These are phyloP conservation scores for Sipha flava DNA, from an alignment of 1,140 invertebrate species.

Conservation along the genomic window DNA sequence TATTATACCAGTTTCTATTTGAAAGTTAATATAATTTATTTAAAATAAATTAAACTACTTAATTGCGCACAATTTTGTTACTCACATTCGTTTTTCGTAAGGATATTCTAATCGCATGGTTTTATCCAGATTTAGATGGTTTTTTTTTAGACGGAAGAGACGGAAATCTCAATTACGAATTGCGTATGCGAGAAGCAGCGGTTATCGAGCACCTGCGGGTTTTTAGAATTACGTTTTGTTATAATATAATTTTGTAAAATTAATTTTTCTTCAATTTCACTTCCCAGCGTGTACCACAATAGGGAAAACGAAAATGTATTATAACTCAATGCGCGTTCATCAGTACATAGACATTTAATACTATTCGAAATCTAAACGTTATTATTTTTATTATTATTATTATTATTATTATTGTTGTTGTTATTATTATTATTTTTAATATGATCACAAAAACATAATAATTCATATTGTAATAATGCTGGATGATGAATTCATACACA, in stretches of 20 bases:
- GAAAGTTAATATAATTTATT: no score
- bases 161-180: background rate
- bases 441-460: no score
- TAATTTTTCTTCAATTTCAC: background rate
- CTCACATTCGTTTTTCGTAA: background rate
- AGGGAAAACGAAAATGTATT: background rate
- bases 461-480: background rate
- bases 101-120: background rate
- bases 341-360: no score
- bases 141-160: background rate
- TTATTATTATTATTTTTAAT: no score
- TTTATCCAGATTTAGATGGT: background rate
- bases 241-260: background rate
- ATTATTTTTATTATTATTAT: no score
- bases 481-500: background rate
- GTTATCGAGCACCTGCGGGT: background rate
- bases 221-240: background rate
- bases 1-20: no score
- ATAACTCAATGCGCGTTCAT: background rate
- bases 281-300: background rate
- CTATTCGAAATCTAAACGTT: no score
- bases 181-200: background rate
- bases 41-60: no score
- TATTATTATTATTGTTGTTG: no score
- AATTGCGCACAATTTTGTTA: background rate